These are phyloP conservation scores for Hirundo rustica DNA, from an alignment of 2,797 vertebrate genomes.

Conservation along the genomic window DNA sequence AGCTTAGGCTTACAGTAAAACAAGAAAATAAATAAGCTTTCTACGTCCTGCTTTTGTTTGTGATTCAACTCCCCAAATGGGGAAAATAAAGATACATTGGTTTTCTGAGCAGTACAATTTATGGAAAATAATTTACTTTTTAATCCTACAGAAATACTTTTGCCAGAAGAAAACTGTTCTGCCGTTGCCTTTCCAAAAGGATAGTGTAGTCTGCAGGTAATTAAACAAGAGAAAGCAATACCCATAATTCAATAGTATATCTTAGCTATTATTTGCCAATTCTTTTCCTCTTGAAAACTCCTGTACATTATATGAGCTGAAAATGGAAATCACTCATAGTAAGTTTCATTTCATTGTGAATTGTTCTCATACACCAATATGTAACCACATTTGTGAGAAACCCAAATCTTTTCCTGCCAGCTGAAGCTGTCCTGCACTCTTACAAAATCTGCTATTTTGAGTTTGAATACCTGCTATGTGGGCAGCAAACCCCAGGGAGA, in stretches of 20 bases:
- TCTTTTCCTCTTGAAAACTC: constrained; percentile 18
- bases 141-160: background rate
- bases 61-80: background rate
- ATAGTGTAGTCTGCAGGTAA: background rate
- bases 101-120: background rate
- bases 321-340: background rate
- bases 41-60: background rate
- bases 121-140: background rate
- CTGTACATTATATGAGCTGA: background rate
- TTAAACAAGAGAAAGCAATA: constrained; percentile 35
- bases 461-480: constrained; percentile 12
- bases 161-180: background rate
- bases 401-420: background rate
- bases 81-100: background rate
- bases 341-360: constrained; percentile 6
- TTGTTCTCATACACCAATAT: background rate
- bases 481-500: constrained; percentile 9
- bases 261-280: background rate
- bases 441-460: background rate
- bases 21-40: background rate
- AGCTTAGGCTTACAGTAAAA: background rate
- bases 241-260: background rate
- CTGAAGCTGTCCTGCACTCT: background rate
- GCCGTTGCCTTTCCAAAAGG: background rate
- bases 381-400: background rate